Percentiles rank a stretch among this genome's conserved stretches.
These are phyloP conservation scores for Chamaetylas fuelleborni DNA, from an alignment of 2,113 vertebrate species.

Conservation along the genomic window DNA sequence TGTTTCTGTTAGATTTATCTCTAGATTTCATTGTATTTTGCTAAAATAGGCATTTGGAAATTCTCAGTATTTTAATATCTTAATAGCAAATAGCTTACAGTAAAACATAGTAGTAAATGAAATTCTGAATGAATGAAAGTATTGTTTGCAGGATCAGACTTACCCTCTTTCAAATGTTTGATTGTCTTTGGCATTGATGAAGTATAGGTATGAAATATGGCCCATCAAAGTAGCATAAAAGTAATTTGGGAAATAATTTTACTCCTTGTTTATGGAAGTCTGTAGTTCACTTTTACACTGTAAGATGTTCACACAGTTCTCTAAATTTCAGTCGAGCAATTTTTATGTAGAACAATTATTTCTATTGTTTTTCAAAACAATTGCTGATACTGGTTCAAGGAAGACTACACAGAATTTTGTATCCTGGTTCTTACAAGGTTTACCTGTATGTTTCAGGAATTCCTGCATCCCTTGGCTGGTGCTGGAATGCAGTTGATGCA, in stretches of 20 bases:
- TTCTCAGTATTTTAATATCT: not conserved
- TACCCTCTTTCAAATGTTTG: not conserved
- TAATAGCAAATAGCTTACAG: not conserved
- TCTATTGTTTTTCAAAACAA: not conserved
- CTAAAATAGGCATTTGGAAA: not conserved
- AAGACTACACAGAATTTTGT: not conserved
- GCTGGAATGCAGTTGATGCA: slow-evolving; percentile 83
- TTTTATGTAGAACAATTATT: not conserved
- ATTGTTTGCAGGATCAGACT: not conserved
- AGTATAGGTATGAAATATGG: not conserved
- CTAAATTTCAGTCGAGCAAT: not conserved
- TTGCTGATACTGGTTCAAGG: not conserved
- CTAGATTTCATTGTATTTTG: not conserved
- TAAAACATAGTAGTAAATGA: not conserved
- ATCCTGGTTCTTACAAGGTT: not conserved
- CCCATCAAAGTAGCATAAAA: not conserved
- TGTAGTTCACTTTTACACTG: not conserved
- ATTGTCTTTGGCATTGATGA: not conserved
- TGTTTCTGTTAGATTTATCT: not conserved
- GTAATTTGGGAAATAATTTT: not conserved
- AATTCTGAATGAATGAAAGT: not conserved
- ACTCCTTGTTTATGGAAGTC: not conserved
- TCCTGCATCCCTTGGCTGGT: slow-evolving; percentile 91
- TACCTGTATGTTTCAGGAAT: slow-evolving; percentile 75
- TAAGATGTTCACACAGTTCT: not conserved